Evolutionary conservation across 2,113 vertebrate genomes (phyloP).

Genomic region (Pseudolaguvia tuberculata): DNA sequence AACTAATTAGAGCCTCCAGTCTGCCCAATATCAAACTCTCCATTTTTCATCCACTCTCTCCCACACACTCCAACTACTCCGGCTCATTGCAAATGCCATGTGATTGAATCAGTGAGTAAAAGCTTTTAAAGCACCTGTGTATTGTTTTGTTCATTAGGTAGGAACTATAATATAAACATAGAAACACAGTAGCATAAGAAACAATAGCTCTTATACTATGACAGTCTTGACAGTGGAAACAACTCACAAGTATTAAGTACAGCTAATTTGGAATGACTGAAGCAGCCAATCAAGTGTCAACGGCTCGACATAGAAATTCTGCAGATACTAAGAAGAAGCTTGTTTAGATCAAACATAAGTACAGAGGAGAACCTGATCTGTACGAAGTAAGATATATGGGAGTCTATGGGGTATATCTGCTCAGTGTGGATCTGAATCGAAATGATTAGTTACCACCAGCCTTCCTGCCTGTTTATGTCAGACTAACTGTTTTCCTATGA

Average conservation of each 20-base stretch:
- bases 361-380: not conserved
- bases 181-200: no score
- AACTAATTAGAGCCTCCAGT: constrained; percentile 39
- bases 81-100: constrained; percentile 1
- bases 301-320: not conserved
- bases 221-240: not conserved
- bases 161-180: not conserved
- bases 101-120: not conserved
- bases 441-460: not conserved
- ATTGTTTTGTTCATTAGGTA: not conserved
- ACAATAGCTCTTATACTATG: no score
- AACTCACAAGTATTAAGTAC: no score
- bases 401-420: not conserved
- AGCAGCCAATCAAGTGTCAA: not conserved
- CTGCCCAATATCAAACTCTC: constrained; percentile 18
- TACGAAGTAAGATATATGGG: no score
- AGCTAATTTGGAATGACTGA: not conserved
- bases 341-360: not conserved
- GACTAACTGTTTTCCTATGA: not conserved
- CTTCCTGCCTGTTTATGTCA: no score
- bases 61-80: not conserved
- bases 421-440: not conserved
- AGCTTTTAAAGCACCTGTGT: not conserved
- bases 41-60: not conserved
- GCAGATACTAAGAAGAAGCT: not conserved